Evolutionary conservation across 2,113 vertebrate species (phyloP).

Genomic region (human): GRCh38 chr6:170268001-170268500

Average conservation of each 20-base stretch:
- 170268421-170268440: background rate
- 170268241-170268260: background rate
- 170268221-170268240: background rate
- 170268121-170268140: background rate
- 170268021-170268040: background rate
- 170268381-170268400: background rate
- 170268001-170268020: background rate
- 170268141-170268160: background rate
- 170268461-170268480: background rate
- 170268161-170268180: background rate
- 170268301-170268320: accelerated
- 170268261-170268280: background rate
- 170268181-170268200: background rate
- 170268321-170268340: accelerated
- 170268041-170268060: accelerated
- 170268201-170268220: accelerated
- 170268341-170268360: background rate
- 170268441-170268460: background rate
- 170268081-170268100: accelerated
- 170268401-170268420: background rate
- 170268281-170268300: background rate
- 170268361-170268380: accelerated
- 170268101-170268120: accelerated
- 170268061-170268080: accelerated
- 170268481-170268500: no score